Percentiles rank a stretch among this genome's conserved stretches.
Evolutionary conservation across 2,888 invertebrate genomes (phyloP).

Genomic region (Eupelmus urozonus): DNA sequence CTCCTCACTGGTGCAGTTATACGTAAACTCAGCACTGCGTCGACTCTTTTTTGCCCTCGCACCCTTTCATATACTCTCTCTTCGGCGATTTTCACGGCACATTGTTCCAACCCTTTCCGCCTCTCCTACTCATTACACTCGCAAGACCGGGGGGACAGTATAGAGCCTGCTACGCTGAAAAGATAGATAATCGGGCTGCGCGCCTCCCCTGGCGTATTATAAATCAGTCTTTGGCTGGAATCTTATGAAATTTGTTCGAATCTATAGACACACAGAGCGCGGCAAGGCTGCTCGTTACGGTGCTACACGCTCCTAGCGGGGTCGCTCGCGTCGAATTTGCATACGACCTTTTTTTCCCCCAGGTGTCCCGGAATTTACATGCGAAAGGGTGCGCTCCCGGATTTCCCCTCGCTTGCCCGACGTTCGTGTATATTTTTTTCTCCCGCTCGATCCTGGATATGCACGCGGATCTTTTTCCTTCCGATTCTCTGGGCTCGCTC

Average conservation of each 20-base stretch:
- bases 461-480: conserved; percentile 51
- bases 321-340: conserved; percentile 69
- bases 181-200: conserved; percentile 11
- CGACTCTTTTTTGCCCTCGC: not conserved
- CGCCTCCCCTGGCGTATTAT: conserved; percentile 7
- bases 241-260: conserved; percentile 42
- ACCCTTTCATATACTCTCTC: not conserved
- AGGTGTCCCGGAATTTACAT: conserved; percentile 76
- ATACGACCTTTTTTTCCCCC: conserved; percentile 70
- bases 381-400: conserved; percentile 74
- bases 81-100: conserved; percentile 24
- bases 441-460: conserved; percentile 40
- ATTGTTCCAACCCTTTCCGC: conserved; percentile 40
- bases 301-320: not conserved
- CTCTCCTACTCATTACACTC: conserved; percentile 31
- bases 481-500: conserved; percentile 29
- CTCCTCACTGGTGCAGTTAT: not conserved
- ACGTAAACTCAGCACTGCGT: conserved; percentile 3
- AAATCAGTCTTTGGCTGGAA: conserved; percentile 48
- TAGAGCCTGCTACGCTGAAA: too few species aligned
- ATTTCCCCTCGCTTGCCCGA: conserved; percentile 61
- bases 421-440: conserved; percentile 12
- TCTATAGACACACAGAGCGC: conserved; percentile 1
- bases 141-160: not conserved
- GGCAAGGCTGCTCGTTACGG: not conserved